Percentiles rank a stretch among this genome's conserved stretches.
These are phyloP conservation scores for Callipepla californica DNA, from an alignment of 2,113 vertebrate species.

Conservation along the genomic window DNA sequence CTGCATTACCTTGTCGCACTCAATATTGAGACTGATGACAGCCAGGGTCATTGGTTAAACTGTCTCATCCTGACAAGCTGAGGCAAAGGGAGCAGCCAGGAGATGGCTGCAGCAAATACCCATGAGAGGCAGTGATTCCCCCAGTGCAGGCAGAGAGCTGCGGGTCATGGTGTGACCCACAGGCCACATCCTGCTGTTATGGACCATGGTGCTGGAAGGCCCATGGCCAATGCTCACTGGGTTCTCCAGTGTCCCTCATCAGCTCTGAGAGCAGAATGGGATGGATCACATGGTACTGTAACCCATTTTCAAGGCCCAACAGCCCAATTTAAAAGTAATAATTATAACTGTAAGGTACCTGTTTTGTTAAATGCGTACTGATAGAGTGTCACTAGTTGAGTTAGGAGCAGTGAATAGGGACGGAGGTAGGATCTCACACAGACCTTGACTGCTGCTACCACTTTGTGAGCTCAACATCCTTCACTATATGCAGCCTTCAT, in stretches of 20 bases:
- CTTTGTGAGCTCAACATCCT: background rate
- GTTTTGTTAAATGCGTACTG: background rate
- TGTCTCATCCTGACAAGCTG: conserved; percentile 33
- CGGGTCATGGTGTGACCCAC: background rate
- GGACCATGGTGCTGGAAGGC: background rate
- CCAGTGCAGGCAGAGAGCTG: background rate
- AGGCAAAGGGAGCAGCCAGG: conserved; percentile 8
- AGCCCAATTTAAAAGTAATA: background rate
- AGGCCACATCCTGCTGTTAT: rapidly evolving
- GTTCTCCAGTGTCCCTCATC: background rate
- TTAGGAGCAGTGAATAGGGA: background rate
- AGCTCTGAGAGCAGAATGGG: background rate
- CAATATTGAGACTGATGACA: conserved; percentile 57
- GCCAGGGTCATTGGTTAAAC: conserved; percentile 15
- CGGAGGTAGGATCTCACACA: no score
- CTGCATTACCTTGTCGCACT: background rate
- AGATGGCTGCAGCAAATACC: background rate
- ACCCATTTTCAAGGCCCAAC: no score
- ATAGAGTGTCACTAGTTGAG: background rate
- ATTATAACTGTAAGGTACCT: background rate
- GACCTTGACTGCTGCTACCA: background rate
- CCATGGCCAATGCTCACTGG: no score
- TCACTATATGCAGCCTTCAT: background rate
- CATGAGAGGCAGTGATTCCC: background rate
- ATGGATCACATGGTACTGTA: background rate